Base-by-base conservation (phyloP, 1,140 invertebrate genomes). In the Magallana ariakensis region DNA sequence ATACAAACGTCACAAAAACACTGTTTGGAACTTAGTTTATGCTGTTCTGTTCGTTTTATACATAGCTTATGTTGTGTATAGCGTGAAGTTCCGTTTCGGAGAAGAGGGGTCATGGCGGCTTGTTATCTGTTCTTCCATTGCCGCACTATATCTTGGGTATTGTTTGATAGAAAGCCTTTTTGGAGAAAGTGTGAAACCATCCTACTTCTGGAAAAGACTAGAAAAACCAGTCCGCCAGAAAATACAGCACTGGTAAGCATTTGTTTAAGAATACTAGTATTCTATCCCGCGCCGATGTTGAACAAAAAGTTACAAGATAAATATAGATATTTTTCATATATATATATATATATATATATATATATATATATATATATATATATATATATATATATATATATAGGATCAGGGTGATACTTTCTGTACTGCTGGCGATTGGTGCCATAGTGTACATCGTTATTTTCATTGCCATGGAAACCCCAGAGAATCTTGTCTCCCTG, bases 101-200 rank as follows among this genome's bases (percentile, higher is more conserved):
- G 90, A 92, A 56, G 92, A 92, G 82, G 91, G 90, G 0, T 89
- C 91, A 13, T 83, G 90, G 22, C 89, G 91, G 10, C 87, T 93
- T 1, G 82, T 93, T 1, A 84, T 88, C 2, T 70, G 90, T 19
- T 91, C 90, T 8, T 22, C 22, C 6, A 1, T 80, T 15, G 75
- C 46, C 46, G 16, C 46, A 13, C 13, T 80, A 11, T 46, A 46
- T 16, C 9, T 80, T 4, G 33, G 33, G 10, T 80, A 15, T 15
- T 6, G 75, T 16, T 4, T 80, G 11, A 8, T 53, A 11, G 33
- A 80, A 7, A 22, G 13, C 9, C 0, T 80, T 1, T 80, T 80
- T 55, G 53, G 53, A 10, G 75, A 80, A 22, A 80, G 10, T 1
- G 13, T 53, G 13, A 80, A 10, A 16, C 53, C 13, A 11, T 53